A percentile compares a stretch with the other conserved stretches of the same genome.
These are phyloP conservation scores for Polyommatus icarus DNA, from an alignment of 2,888 invertebrate genomes.

Conservation along the genomic window DNA sequence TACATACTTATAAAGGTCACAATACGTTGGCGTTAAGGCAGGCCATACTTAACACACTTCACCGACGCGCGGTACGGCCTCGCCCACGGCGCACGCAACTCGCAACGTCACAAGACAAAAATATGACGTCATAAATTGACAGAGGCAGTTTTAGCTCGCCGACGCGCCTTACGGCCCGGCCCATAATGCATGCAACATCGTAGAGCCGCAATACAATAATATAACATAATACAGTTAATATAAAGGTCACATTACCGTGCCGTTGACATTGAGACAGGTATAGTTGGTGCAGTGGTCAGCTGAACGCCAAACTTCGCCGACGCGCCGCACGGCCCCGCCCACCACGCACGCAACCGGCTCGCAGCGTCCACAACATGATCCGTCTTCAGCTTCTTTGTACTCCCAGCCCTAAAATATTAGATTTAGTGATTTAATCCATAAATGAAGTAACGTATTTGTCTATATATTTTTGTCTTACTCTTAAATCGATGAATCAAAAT, in stretches of 20 bases:
- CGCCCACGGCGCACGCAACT: too few species aligned
- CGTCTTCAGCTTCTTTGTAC: slow-evolving; percentile 69
- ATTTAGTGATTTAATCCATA: not conserved
- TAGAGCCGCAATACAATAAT: too few species aligned
- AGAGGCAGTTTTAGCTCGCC: too few species aligned
- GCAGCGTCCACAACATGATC: slow-evolving; percentile 84
- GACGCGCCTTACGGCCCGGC: too few species aligned
- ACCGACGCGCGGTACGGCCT: too few species aligned
- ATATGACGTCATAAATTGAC: too few species aligned
- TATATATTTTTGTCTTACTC: too few species aligned
- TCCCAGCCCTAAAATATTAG: slow-evolving; percentile 78
- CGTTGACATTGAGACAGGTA: slow-evolving; percentile 78
- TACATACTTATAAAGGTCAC: slow-evolving; percentile 25
- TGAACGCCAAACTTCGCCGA: slow-evolving; percentile 82
- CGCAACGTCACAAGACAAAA: too few species aligned
- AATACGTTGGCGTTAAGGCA: slow-evolving; percentile 80
- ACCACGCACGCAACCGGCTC: slow-evolving; percentile 81
- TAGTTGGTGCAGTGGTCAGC: slow-evolving; percentile 82
- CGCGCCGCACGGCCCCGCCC: slow-evolving; percentile 63
- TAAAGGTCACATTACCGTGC: slow-evolving; percentile 60
- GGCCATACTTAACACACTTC: too few species aligned
- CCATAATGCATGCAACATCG: too few species aligned
- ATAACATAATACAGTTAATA: not conserved
- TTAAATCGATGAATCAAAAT: too few species aligned
- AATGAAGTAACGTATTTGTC: too few species aligned